A percentile compares a stretch with the other conserved stretches of the same genome.
phyloP scores from a whole-genome alignment of 1,140 invertebrate genomes.

The Colletes gigas region DNA sequence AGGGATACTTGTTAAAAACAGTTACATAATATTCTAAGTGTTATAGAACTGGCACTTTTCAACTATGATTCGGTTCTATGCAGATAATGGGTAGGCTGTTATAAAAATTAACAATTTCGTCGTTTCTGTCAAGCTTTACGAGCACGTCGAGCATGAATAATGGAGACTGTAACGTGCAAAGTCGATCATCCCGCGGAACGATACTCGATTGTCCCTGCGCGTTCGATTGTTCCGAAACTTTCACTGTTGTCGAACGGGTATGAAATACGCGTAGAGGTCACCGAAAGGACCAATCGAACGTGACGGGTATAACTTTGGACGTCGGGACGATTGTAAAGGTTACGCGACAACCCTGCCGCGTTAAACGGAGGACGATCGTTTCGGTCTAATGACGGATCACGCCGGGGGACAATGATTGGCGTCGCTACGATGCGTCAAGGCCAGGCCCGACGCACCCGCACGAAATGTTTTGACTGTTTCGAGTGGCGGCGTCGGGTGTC shows the following conservation, averaged over 20 bases:
- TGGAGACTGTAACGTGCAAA: no score
- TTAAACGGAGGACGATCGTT: constrained; percentile 43
- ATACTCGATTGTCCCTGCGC: background rate
- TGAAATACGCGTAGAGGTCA: background rate
- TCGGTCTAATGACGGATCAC: constrained; percentile 57
- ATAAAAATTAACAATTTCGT: no score
- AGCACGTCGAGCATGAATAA: no score
- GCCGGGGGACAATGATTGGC: constrained; percentile 60
- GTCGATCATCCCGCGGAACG: no score
- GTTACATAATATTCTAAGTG: no score
- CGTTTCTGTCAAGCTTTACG: no score
- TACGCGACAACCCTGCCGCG: constrained; percentile 16
- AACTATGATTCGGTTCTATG: no score
- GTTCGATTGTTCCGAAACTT: background rate
- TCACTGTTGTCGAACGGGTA: background rate
- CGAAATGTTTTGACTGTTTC: constrained; percentile 73
- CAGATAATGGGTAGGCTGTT: no score
- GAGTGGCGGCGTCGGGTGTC: constrained; percentile 68
- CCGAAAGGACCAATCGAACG: constrained; percentile 40
- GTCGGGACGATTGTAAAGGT: constrained; percentile 29
- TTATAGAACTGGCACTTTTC: no score
- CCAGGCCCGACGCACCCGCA: constrained; percentile 56
- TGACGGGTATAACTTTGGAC: constrained; percentile 44
- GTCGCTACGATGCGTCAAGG: constrained; percentile 68
- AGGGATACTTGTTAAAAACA: no score